A percentile compares a stretch with the other conserved stretches of the same genome.
These are phyloP conservation scores for Percopsis transmontana DNA, from an alignment of 2,113 vertebrate species.

Conservation along the genomic window DNA sequence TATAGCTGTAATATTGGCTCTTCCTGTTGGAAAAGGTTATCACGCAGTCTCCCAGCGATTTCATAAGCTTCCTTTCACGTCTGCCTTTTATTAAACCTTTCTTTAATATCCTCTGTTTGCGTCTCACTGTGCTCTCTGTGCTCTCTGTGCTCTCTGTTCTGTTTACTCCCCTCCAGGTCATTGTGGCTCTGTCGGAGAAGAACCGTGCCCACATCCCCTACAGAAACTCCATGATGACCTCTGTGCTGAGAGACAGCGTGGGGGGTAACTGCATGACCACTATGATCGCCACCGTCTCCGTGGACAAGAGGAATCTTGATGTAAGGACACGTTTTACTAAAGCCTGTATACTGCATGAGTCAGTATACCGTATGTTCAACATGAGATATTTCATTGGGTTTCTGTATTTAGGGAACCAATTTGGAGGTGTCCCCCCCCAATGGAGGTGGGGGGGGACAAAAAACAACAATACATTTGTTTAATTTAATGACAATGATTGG, in stretches of 20 bases:
- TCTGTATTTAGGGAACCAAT: no score
- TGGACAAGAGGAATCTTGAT: constrained; percentile 88
- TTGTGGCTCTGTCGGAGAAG: constrained; percentile 93
- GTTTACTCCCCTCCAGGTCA: constrained; percentile 81
- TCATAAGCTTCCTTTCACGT: neutral
- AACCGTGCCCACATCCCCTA: constrained; percentile 93
- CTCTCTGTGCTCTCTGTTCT: neutral
- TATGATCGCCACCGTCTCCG: constrained; percentile 91
- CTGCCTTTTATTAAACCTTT: neutral
- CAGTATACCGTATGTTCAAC: no score
- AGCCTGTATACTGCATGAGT: neutral
- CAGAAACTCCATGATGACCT: constrained; percentile 97
- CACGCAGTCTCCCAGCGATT: neutral
- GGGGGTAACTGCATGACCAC: constrained; percentile 98
- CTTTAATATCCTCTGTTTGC: neutral
- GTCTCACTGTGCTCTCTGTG: neutral
- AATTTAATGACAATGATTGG: neutral
- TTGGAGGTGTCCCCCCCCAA: no score
- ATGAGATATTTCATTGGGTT: no score
- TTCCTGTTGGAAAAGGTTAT: neutral
- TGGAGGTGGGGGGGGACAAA: no score
- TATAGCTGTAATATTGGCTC: neutral
- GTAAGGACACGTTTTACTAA: constrained; percentile 56
- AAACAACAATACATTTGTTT: no score
- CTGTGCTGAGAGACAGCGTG: constrained; percentile 93